Evolutionary conservation across 1,140 invertebrate species (phyloP), one percentile per base, ranked within the genome.

Genomic region (Scaptomyza graminum): DNA sequence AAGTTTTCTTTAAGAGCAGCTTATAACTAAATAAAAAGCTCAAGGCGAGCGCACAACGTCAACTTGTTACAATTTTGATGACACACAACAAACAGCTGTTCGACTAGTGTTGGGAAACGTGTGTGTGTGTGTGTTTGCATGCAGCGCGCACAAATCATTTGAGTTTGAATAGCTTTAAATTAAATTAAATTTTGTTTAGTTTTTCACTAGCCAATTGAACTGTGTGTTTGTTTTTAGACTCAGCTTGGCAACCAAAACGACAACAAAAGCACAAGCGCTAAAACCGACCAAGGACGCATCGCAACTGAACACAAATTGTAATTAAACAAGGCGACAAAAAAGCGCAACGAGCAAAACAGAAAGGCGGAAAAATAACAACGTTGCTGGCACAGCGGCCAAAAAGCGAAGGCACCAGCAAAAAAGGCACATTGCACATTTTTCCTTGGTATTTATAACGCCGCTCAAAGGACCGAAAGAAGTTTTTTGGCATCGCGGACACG

Each of bases 241-340:
- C 13, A 18, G 15, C 5, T 12, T n/a, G 49, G 11, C 37, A 52
- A n/a, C n/a, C 31, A 34, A 34, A 7, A 34, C 28, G 18, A 22
- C 18, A 31, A 7, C 25, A 25, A 31, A 31, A 31, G 7, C 25
- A 25, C 2, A 31, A 31, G 7, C 28, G 28, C 39, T 41, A n/a
- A 56, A 41, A 51, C 37, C 18, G 56, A 47, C 22, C 59, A 64
- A 71, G 60, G 70, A 43, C 50, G 70, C 70, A 68, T 16, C 61
- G 64, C 70, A 73, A 51, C 43, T n/a, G n/a, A 50, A 57, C 16
- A 88, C 64, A 72, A 75, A 78, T 69, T 64, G 47, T 44, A 62
- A 79, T 76, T 81, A 78, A 81, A 28, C 28, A 34, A 55, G 5
- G 66, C n/a, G 11, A 8, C n/a, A 9, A 56, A 8, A 46, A 51